phyloP scores from a whole-genome alignment of 2,888 invertebrate species.

The Cataglyphis livida region DNA sequence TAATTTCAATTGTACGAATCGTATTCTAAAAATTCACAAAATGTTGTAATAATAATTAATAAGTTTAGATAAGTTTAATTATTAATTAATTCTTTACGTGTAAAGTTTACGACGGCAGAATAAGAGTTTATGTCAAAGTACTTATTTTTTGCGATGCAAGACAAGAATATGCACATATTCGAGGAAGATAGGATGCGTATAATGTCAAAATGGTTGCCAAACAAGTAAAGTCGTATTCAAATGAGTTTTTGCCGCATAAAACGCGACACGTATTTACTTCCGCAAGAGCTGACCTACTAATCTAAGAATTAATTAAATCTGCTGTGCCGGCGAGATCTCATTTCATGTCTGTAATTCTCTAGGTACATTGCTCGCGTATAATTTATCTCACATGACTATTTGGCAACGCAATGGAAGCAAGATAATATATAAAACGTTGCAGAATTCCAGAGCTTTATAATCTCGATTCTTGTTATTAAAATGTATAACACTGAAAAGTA shows the following conservation, averaged over 20 bases:
- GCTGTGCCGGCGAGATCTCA: constrained; percentile 26
- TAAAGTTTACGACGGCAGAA: background rate
- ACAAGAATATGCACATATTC: constrained; percentile 14
- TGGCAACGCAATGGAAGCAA: background rate
- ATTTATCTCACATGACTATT: constrained; percentile 28
- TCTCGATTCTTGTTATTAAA: background rate
- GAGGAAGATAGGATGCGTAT: constrained; percentile 60
- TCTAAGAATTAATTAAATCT: constrained; percentile 59
- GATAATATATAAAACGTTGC: constrained; percentile 11
- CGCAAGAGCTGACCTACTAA: constrained; percentile 50
- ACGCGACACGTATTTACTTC: constrained; percentile 39
- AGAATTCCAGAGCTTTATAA: constrained; percentile 14
- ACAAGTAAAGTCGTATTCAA: constrained; percentile 63
- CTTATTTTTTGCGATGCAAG: background rate
- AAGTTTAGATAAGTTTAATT: background rate
- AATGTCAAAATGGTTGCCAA: constrained; percentile 69
- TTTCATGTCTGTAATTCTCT: constrained; percentile 34
- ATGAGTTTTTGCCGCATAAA: constrained; percentile 48
- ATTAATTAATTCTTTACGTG: background rate
- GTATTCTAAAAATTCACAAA: background rate
- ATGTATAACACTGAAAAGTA: background rate
- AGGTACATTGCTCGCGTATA: constrained; percentile 18
- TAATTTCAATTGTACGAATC: background rate
- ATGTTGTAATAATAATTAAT: background rate
- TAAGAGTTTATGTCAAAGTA: background rate